These are phyloP conservation scores for Brachionus koreanus DNA, from an alignment of 1,140 invertebrate genomes.

Conservation along the genomic window DNA sequence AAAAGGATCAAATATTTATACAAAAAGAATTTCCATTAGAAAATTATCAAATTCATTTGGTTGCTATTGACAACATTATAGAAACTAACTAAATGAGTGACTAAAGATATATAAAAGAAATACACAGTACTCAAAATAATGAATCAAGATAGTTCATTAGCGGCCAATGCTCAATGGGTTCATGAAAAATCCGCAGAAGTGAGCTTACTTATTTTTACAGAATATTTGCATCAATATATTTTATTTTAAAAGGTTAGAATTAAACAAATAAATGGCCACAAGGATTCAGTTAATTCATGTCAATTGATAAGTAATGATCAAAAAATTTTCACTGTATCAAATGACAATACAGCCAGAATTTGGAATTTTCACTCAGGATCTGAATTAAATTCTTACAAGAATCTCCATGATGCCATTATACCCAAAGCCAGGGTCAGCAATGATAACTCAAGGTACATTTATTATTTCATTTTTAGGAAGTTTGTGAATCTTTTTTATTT, in stretches of 20 bases:
- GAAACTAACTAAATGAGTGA: neutral
- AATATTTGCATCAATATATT: no score
- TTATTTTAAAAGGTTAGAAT: constrained; percentile 20
- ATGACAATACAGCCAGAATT: constrained; percentile 43
- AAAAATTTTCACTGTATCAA: constrained; percentile 7
- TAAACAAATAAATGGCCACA: constrained; percentile 42
- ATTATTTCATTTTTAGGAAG: neutral
- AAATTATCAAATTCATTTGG: neutral
- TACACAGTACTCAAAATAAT: neutral
- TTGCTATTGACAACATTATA: neutral
- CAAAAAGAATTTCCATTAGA: no score
- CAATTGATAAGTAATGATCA: constrained; percentile 38
- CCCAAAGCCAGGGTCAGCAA: constrained; percentile 21
- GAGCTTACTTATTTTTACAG: no score
- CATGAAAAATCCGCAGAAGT: constrained; percentile 43
- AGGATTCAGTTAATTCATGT: constrained; percentile 26
- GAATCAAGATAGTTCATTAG: neutral
- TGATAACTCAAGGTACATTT: constrained; percentile 9
- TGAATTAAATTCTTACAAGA: constrained; percentile 21
- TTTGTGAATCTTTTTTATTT: neutral
- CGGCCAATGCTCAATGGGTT: constrained; percentile 42
- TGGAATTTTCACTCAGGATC: constrained; percentile 42
- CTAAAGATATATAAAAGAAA: neutral
- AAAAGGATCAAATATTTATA: no score
- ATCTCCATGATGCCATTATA: constrained; percentile 31